Evolutionary conservation across 2,888 invertebrate genomes (phyloP).

Genomic region (Phragmatobia fuliginosa): DNA sequence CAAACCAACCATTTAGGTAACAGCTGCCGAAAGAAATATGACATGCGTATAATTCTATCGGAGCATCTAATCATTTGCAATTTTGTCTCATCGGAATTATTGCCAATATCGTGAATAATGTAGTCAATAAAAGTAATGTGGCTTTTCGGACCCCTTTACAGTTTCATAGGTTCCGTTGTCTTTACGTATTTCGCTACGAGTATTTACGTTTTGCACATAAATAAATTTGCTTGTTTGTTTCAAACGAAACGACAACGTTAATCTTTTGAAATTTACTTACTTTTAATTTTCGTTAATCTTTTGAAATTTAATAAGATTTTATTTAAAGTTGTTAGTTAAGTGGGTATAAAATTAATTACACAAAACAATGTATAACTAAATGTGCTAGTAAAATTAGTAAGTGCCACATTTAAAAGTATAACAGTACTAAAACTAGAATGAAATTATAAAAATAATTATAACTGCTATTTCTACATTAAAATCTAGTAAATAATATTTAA

Average conservation of each 20-base stretch:
- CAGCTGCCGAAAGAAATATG: slow-evolving; percentile 46
- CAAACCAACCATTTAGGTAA: slow-evolving; percentile 60
- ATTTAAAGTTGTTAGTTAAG: neutral
- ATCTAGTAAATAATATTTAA: too few species aligned
- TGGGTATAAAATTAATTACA: neutral
- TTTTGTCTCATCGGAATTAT: neutral
- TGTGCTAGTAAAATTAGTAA: neutral
- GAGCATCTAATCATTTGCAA: neutral
- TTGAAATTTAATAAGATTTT: neutral
- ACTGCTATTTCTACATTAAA: neutral
- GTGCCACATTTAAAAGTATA: neutral
- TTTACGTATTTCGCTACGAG: too few species aligned
- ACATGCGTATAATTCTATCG: slow-evolving; percentile 11
- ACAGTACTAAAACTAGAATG: neutral
- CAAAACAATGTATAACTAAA: neutral
- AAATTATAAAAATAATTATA: neutral
- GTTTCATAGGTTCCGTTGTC: neutral
- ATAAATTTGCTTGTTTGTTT: neutral
- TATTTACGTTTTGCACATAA: neutral
- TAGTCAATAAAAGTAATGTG: neutral
- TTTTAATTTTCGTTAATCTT: neutral
- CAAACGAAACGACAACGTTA: neutral
- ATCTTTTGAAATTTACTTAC: neutral
- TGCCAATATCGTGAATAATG: neutral
- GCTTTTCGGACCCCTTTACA: neutral